Evolutionary conservation across 2,797 vertebrate genomes (phyloP), one percentile per base, ranked within the genome.

Genomic region (Chloroceryle inda): DNA sequence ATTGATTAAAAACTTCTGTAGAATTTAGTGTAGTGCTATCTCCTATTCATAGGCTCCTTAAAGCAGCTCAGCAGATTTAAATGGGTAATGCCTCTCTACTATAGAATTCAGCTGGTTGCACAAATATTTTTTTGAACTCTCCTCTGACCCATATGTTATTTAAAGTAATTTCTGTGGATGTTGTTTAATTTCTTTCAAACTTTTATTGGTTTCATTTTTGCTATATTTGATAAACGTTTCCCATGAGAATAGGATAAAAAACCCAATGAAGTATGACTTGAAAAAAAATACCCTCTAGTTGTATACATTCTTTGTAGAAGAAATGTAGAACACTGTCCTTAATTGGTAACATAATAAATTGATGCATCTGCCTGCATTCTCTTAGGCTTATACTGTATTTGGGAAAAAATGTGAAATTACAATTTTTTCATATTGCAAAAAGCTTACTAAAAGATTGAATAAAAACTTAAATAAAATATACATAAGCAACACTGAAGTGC

Each of bases 91-190:
- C 17, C 40, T 73, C 38, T 92, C 63, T 56, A 53, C 59, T 88
- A 31, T n/a, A 93, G 44, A 92, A 87, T 88, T 90, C 55, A 78
- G 56, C 94, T 85, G 82, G 71, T 88, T 85, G 49, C 16, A 55
- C 67, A 94, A 97, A 89, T 94, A 89, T 82, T 93, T 71, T 83
- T 92, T 92, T 93, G 29, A 93, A 90, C 85, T 94, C 55, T 88
- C 14, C 21, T 78, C 17, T 88, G 90, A 96, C 88, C 83, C n/a
- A 9, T 86, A 62, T 66, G 35, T 66, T 93, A 35, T 93, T 96
- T 89, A 73, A 62, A 92, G 50, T 91, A 86, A 92, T 85, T 92
- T 94, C 84, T 92, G 29, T 73, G 55, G 53, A 66, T 55, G 73
- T 93, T 74, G 40, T 88, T 94, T 93, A 88, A 90, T 92, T 95